These are phyloP conservation scores for Grammomys surdaster DNA, from an alignment of 2,113 vertebrate genomes.

Conservation along the genomic window DNA sequence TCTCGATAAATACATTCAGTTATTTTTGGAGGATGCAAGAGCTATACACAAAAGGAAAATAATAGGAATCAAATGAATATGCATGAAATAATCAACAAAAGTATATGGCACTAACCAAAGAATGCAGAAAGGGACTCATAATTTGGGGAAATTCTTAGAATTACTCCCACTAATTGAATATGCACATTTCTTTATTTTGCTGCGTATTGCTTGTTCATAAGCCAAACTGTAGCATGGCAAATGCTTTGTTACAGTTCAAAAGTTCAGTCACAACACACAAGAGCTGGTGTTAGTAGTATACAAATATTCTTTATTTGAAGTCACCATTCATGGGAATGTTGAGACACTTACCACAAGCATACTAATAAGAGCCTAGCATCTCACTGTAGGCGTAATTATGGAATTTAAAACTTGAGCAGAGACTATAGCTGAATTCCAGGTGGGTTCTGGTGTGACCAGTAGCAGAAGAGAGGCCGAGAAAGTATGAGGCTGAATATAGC, in stretches of 20 bases:
- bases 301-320: neutral
- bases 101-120: neutral
- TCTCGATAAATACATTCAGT: too few relatives aligned
- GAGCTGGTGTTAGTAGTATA: neutral
- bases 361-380: neutral
- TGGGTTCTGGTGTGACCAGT: neutral
- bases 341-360: neutral
- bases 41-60: neutral
- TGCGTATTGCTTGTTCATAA: neutral
- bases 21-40: neutral
- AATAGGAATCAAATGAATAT: neutral
- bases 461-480: neutral
- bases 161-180: neutral
- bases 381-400: neutral
- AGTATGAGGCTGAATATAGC: rapidly evolving
- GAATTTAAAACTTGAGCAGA: neutral
- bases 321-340: neutral
- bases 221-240: neutral
- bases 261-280: neutral
- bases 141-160: neutral
- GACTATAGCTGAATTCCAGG: neutral
- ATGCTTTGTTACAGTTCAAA: neutral
- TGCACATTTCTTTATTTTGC: neutral
- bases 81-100: neutral
- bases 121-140: neutral